Conservation (phyloP, 2,888 invertebrate genomes). For the Clostera curtula region DNA sequence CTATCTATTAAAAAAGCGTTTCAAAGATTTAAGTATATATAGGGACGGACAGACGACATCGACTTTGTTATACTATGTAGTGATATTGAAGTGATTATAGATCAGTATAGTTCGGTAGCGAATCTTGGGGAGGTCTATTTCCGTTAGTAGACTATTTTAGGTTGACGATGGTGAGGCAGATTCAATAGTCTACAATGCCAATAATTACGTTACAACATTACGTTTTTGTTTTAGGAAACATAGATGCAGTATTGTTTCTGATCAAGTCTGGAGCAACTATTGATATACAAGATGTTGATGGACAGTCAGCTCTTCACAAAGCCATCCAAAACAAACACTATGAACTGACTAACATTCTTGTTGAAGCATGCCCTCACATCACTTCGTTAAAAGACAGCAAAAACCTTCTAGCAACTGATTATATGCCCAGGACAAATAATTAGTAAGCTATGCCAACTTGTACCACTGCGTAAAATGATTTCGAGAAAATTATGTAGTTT, state of each 20-base stretch:
- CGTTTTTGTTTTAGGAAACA: conserved; percentile 69
- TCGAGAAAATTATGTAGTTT: too few relatives aligned
- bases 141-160: too few relatives aligned
- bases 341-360: conserved; percentile 54
- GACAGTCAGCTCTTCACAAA: conserved; percentile 87
- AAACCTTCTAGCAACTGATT: conserved; percentile 45
- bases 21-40: too few relatives aligned
- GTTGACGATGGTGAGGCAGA: too few relatives aligned
- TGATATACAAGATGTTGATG: conserved; percentile 82
- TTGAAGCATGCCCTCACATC: conserved; percentile 48
- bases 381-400: conserved; percentile 46
- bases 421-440: conserved; percentile 6
- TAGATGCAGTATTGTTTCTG: conserved; percentile 78
- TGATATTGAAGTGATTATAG: too few relatives aligned
- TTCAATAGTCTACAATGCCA: too few relatives aligned
- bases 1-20: too few relatives aligned
- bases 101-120: too few relatives aligned
- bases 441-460: conserved; percentile 3
- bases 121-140: too few relatives aligned
- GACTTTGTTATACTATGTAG: too few relatives aligned
- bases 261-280: conserved; percentile 78
- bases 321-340: conserved; percentile 75
- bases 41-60: too few relatives aligned
- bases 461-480: conserved; percentile 3
- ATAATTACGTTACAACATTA: too few relatives aligned